Base-by-base conservation (phyloP, 37 sponge, comb jelly and placozoan genomes). In the Agelas oroides region DNA sequence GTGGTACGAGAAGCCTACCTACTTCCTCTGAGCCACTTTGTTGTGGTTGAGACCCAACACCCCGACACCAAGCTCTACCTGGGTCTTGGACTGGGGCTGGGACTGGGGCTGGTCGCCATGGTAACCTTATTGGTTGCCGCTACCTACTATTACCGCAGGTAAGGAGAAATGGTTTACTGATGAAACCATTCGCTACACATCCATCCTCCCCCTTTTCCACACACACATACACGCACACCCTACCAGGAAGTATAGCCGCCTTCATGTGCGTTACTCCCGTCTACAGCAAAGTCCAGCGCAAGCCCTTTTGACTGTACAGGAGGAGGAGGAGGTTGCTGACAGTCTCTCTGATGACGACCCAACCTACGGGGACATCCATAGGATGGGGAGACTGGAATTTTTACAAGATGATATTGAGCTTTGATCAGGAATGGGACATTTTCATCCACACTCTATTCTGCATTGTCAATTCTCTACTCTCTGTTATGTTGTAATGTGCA, bases 181-280 rank as follows among this genome's bases (percentile, higher is more conserved):
- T 25, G 2, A 61, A 5, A 12, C 2, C 25, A 27, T 17, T 19
- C 57, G 23, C 62, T 27, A 23, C 25, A 23, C 25, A 5, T 3
- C 62, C 25, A 5, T 61, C 14, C 2, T 25, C 25, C 14, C 25
- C 62, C n/a, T 20, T 37, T n/a, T 38, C 37, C 1, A 56, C 55
- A 5, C 23, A 32, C 28, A 12, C 16, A 25, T n/a, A n/a, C n/a
- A n/a, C n/a, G n/a, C 30, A 21, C 59, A 54, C 23, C 65, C 23
- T 65, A 14, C 23, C 70, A 90, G 90, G 68, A 84, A 75, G 69
- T 90, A 90, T 52, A 70, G 58, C 16, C 59, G 73, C 25, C 85
- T 90, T 0, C 62, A 84, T 65, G 76, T 80, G 13, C 85, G 90
- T 16, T 90, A 90, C 70, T 79, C 85, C 28, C 84, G 90, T 23